These are phyloP conservation scores for Mellilla xanthometata DNA, from an alignment of 2,888 invertebrate species.

Conservation along the genomic window DNA sequence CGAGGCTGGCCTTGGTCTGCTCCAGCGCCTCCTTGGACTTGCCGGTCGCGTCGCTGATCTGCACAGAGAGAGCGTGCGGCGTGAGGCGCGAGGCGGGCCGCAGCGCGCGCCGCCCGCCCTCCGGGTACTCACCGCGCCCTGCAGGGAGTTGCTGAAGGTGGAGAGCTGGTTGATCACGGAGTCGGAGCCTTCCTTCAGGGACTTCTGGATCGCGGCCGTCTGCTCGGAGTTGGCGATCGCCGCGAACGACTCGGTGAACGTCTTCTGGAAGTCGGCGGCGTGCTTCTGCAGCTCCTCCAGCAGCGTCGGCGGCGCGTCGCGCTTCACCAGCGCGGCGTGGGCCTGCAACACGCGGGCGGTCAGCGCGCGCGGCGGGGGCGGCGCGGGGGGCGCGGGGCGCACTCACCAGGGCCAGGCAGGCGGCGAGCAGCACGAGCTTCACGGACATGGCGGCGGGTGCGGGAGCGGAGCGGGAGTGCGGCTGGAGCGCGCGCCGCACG, in stretches of 20 bases:
- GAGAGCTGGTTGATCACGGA: conserved; percentile 55
- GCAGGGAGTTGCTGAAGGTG: conserved; percentile 49
- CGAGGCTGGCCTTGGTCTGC: conserved; percentile 49
- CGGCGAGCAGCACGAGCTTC: conserved; percentile 56
- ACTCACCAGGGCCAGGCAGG: conserved; percentile 69
- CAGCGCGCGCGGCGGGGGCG: background rate
- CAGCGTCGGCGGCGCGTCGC: conserved; percentile 52
- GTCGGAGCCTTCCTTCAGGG: conserved; percentile 62
- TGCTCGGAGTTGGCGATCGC: conserved; percentile 58
- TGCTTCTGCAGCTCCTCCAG: conserved; percentile 61
- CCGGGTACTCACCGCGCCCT: conserved; percentile 57
- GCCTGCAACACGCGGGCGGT: conserved; percentile 38
- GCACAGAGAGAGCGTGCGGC: conserved; percentile 12
- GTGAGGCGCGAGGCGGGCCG: background rate
- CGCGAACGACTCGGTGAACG: conserved; percentile 53
- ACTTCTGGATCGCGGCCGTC: conserved; percentile 60
- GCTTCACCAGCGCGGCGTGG: conserved; percentile 53
- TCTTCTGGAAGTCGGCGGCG: conserved; percentile 59
- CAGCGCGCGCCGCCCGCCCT: background rate
- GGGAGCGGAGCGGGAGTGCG: conserved; percentile 36
- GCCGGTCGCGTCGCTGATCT: conserved; percentile 64
- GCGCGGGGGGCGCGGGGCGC: background rate
- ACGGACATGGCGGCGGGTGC: conserved; percentile 47
- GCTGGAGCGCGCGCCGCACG: conserved; percentile 34
- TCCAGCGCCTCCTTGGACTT: conserved; percentile 66